Evolutionary conservation across 2,888 invertebrate genomes (phyloP).

Genomic region (Hoplodrina ambigua): DNA sequence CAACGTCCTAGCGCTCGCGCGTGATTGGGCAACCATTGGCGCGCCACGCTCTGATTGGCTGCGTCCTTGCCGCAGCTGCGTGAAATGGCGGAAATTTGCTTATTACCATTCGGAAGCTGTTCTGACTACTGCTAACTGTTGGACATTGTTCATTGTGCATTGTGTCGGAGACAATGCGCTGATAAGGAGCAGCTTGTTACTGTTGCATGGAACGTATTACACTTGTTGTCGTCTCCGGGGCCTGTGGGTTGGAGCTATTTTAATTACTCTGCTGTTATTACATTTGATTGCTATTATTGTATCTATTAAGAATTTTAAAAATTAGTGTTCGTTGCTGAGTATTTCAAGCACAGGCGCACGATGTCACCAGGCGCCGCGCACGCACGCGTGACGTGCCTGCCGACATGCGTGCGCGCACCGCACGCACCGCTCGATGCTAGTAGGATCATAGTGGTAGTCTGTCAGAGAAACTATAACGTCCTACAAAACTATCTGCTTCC

Average conservation of each 20-base stretch:
- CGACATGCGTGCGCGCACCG: conserved; percentile 22
- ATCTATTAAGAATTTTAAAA: too few species aligned
- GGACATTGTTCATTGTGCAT: conserved; percentile 48
- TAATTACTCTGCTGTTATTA: too few species aligned
- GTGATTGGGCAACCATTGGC: conserved; percentile 70
- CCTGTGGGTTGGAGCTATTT: too few species aligned
- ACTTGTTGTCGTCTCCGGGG: not conserved
- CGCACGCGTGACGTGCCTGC: conserved; percentile 13
- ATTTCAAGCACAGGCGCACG: not conserved
- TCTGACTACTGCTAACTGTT: conserved; percentile 17
- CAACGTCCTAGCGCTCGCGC: conserved; percentile 40
- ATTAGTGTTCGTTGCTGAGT: too few species aligned
- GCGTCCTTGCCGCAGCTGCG: conserved; percentile 65
- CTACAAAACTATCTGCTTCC: not conserved
- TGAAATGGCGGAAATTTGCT: conserved; percentile 49
- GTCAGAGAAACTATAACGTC: not conserved
- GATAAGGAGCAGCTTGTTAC: conserved; percentile 20
- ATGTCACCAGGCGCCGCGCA: conserved; percentile 1
- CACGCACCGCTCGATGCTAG: conserved; percentile 14
- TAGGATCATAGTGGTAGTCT: conserved; percentile 10
- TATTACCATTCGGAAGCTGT: conserved; percentile 5
- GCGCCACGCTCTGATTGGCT: conserved; percentile 79
- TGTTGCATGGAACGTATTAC: not conserved
- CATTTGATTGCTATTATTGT: too few species aligned
- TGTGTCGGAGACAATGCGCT: conserved; percentile 34